Percentiles rank a stretch among this genome's conserved stretches.
Conservation (phyloP, 2,797 vertebrate genomes). For the Gastrophryne carolinensis region DNA sequence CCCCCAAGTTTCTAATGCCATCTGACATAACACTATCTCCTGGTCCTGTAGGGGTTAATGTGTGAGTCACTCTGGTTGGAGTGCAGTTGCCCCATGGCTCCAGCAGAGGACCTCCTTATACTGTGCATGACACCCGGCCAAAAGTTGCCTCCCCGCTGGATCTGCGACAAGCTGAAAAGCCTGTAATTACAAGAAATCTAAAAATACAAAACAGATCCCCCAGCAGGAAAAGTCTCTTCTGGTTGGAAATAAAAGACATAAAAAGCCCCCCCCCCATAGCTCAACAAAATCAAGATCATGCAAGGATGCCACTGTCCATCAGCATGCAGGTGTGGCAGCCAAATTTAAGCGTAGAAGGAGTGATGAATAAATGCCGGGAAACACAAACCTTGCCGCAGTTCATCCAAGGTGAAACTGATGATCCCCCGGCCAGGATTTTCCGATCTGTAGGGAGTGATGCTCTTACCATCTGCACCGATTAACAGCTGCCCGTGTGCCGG, state of each 20-base stretch:
- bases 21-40: too few relatives aligned
- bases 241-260: constrained; percentile 31
- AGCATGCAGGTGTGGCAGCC: not conserved
- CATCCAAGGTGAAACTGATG: constrained; percentile 65
- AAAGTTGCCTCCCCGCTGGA: not conserved
- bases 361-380: not conserved
- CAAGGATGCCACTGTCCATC: not conserved
- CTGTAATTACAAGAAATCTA: constrained; percentile 47
- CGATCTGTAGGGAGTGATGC: constrained; percentile 50
- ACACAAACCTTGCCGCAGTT: constrained; percentile 63
- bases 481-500: constrained; percentile 62
- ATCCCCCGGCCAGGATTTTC: constrained; percentile 56
- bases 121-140: constrained; percentile 54
- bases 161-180: constrained; percentile 48
- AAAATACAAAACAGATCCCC: constrained; percentile 42
- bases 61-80: too few relatives aligned
- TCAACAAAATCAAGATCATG: not conserved
- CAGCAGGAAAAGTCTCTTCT: constrained; percentile 35
- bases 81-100: constrained; percentile 65
- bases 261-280: constrained; percentile 4
- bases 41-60: not conserved
- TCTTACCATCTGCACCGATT: constrained; percentile 59
- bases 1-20: too few relatives aligned
- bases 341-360: not conserved
- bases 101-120: constrained; percentile 73